Conservation (phyloP, 2,113 vertebrate species). For the Coptodon bakossiorum region DNA sequence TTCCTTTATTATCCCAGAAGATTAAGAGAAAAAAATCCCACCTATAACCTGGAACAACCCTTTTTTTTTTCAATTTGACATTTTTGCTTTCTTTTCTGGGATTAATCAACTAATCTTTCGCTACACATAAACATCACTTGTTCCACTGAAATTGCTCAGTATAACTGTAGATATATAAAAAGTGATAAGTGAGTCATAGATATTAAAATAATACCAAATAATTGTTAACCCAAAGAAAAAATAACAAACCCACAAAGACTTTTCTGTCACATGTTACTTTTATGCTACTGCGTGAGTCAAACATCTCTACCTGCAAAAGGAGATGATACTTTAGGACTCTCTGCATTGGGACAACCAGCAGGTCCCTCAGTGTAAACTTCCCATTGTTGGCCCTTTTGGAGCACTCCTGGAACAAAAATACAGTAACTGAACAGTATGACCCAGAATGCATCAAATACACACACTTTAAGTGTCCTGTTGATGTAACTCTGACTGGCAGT, state of each 20-base stretch:
- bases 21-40: not conserved
- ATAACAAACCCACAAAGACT: not conserved
- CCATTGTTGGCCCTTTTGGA: conserved; percentile 94
- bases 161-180: not conserved
- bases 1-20: not conserved
- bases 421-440: not conserved
- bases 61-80: not conserved
- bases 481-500: not conserved
- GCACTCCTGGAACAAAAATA: conserved; percentile 76
- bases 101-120: not conserved
- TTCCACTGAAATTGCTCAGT: not conserved
- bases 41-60: not conserved
- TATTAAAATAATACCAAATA: not conserved
- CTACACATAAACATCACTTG: not conserved
- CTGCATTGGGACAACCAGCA: conserved; percentile 94
- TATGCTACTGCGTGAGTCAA: not conserved
- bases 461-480: not conserved
- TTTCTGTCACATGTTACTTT: not conserved
- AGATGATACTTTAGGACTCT: conserved; percentile 92
- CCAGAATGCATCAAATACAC: not conserved
- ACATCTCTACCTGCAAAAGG: conserved; percentile 80
- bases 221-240: not conserved
- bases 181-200: not conserved
- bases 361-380: conserved; percentile 87
- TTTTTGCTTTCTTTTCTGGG: not conserved